phyloP scores from a whole-genome alignment of 2,797 vertebrate genomes.

The Danio albolineatus region DNA sequence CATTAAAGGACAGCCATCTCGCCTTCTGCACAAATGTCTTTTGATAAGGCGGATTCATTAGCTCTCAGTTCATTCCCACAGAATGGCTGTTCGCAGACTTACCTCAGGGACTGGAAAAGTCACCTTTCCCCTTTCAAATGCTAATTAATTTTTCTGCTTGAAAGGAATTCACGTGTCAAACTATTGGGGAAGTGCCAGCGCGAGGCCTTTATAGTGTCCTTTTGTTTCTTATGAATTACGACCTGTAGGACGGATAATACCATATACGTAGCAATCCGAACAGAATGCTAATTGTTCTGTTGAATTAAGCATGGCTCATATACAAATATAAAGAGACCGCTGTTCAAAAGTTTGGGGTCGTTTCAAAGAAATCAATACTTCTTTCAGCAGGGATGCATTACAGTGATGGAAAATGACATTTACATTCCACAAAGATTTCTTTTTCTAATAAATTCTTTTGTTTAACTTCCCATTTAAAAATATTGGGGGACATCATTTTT shows the following conservation, averaged over 20 bases:
- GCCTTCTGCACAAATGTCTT: neutral
- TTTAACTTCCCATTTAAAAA: neutral
- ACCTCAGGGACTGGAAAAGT: constrained; percentile 32
- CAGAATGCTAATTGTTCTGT: neutral
- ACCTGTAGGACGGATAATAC: neutral
- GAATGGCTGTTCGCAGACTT: constrained; percentile 7
- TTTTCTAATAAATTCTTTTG: neutral
- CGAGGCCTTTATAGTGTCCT: constrained; percentile 22
- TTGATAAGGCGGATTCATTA: neutral
- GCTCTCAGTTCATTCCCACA: constrained; percentile 19
- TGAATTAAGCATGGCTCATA: constrained; percentile 15
- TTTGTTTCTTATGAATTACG: constrained; percentile 18
- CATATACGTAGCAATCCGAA: neutral
- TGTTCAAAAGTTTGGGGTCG: neutral
- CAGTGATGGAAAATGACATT: neutral
- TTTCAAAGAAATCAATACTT: neutral
- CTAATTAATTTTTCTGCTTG: constrained; percentile 38
- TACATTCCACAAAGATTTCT: too few relatives aligned
- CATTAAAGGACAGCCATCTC: constrained; percentile 29
- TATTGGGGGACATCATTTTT: neutral
- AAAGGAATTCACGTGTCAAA: neutral
- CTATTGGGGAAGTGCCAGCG: neutral
- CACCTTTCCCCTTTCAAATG: constrained; percentile 42
- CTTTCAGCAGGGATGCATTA: neutral
- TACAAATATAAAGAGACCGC: neutral